Conservation (phyloP, 2,888 invertebrate species). For the Microctonus brassicae region DNA sequence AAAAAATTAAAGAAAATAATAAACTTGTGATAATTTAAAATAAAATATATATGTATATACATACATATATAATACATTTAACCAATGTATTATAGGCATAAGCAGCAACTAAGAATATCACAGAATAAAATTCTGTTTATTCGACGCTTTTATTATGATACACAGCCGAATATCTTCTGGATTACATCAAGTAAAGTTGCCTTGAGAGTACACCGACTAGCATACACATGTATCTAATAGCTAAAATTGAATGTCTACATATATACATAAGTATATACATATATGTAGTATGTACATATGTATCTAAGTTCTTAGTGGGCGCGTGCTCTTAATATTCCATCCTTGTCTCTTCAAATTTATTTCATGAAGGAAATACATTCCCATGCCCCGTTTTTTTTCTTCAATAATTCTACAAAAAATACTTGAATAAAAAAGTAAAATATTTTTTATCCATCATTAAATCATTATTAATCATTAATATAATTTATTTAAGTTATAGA, state of each 20-base stretch:
- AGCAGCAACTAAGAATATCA: constrained; percentile 53
- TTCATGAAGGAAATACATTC: not conserved
- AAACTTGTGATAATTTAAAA: too few relatives aligned
- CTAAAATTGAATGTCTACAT: too few relatives aligned
- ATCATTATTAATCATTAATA: too few relatives aligned
- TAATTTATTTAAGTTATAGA: too few relatives aligned
- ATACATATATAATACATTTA: not conserved
- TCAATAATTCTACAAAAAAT: not conserved
- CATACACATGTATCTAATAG: too few relatives aligned
- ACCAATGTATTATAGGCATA: not conserved
- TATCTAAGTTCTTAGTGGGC: too few relatives aligned
- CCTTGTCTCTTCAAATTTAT: constrained; percentile 20
- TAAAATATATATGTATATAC: too few relatives aligned
- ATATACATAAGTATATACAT: not conserved
- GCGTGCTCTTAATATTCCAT: constrained; percentile 36
- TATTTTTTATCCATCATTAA: constrained; percentile 8
- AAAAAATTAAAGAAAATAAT: too few relatives aligned
- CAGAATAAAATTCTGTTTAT: constrained; percentile 51
- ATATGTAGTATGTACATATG: not conserved
- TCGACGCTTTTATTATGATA: constrained; percentile 36
- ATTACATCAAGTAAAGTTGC: constrained; percentile 58
- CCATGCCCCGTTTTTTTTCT: not conserved
- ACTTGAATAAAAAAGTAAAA: not conserved
- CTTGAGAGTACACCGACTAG: constrained; percentile 40
- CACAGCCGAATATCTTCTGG: constrained; percentile 55